These are phyloP conservation scores for Papilio gigon DNA, from an alignment of 2,888 invertebrate species.

Conservation along the genomic window DNA sequence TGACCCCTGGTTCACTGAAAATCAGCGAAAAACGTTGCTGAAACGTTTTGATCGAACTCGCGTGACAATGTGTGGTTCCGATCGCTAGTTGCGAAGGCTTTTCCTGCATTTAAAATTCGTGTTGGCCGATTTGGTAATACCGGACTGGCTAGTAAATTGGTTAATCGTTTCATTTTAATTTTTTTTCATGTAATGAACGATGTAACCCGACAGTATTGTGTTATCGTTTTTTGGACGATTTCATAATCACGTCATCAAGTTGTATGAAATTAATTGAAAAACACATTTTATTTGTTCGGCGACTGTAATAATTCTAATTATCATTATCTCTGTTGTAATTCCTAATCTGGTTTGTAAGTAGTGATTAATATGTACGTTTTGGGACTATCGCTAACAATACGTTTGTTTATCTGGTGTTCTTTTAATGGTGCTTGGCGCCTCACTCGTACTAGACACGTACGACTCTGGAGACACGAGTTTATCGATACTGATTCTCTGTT, in stretches of 20 bases:
- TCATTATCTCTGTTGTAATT: constrained; percentile 6
- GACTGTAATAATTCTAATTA: background rate
- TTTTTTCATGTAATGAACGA: constrained; percentile 32
- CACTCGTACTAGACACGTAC: background rate
- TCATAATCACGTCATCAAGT: constrained; percentile 25
- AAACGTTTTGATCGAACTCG: constrained; percentile 59
- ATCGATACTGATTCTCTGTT: background rate
- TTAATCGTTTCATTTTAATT: constrained; percentile 25
- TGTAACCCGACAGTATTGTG: constrained; percentile 22
- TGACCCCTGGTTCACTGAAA: constrained; percentile 21
- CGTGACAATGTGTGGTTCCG: constrained; percentile 65
- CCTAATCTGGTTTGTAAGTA: constrained; percentile 4
- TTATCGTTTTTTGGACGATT: constrained; percentile 28
- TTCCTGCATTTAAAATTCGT: constrained; percentile 55
- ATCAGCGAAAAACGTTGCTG: constrained; percentile 53
- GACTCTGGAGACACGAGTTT: background rate
- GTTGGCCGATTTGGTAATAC: constrained; percentile 49
- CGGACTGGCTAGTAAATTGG: constrained; percentile 41
- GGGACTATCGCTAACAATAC: constrained; percentile 14
- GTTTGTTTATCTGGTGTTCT: constrained; percentile 16
- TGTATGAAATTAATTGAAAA: constrained; percentile 4
- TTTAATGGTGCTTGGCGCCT: constrained; percentile 12
- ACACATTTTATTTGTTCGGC: background rate
- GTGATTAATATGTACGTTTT: constrained; percentile 6
- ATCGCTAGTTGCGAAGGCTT: constrained; percentile 55